Conservation (phyloP, 2,797 vertebrate species). For the Acanthopagrus latus region DNA sequence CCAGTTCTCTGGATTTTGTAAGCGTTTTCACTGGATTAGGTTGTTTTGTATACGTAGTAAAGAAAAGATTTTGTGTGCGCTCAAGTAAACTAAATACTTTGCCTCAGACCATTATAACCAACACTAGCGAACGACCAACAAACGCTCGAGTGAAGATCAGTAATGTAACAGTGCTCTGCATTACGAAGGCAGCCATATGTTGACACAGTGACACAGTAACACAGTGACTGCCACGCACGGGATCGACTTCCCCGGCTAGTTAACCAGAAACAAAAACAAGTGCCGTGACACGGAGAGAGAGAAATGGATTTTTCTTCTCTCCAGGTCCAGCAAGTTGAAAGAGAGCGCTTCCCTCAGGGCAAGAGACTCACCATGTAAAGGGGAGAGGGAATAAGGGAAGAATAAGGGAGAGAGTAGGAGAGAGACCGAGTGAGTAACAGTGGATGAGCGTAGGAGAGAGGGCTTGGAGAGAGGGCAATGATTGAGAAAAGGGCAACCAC, state of each 20-base stretch:
- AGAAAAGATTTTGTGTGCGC: not conserved
- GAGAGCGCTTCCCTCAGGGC: conserved; percentile 61
- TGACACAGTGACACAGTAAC: conserved; percentile 78
- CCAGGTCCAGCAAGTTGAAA: conserved; percentile 63
- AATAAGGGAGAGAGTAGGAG: conserved; percentile 66
- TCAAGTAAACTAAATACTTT: not conserved
- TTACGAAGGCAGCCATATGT: conserved; percentile 30
- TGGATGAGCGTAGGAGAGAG: conserved; percentile 74
- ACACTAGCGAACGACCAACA: not conserved
- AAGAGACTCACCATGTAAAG: conserved; percentile 55
- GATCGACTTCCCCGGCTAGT: conserved; percentile 38
- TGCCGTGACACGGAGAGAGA: conserved; percentile 43
- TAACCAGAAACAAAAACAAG: conserved; percentile 59
- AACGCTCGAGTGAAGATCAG: conserved; percentile 10
- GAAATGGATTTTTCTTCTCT: conserved; percentile 63
- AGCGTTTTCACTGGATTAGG: not conserved
- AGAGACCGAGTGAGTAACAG: conserved; percentile 65
- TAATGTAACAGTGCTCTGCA: not conserved
- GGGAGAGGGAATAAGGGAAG: conserved; percentile 56
- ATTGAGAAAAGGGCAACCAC: conserved; percentile 71
- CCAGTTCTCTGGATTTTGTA: conserved; percentile 5
- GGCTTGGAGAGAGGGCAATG: conserved; percentile 63
- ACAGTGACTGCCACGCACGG: conserved; percentile 57
- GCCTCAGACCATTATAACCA: not conserved
- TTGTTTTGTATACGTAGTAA: not conserved